Conservation (phyloP, 2,113 vertebrate species). For the Chaetops frenatus region DNA sequence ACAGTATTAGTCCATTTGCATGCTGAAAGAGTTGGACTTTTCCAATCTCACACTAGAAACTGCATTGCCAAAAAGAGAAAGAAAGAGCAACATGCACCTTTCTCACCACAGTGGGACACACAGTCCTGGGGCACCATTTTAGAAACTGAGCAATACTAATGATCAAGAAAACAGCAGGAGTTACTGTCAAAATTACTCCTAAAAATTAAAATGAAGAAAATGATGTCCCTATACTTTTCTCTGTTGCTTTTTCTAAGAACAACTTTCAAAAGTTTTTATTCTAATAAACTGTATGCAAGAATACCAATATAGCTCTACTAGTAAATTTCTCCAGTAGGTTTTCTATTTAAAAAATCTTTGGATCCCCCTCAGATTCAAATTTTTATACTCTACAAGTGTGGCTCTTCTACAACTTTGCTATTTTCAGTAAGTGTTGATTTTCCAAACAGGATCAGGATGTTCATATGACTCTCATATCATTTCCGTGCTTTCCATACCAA, state of each 20-base stretch:
- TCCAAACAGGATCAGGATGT: background rate
- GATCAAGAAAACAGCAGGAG: background rate
- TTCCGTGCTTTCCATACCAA: background rate
- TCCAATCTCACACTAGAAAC: background rate
- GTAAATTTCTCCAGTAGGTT: background rate
- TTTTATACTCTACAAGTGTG: background rate
- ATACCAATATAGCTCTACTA: background rate
- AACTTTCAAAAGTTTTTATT: background rate
- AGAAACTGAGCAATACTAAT: background rate
- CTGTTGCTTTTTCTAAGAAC: background rate
- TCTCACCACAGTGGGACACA: background rate
- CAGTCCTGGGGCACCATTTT: background rate
- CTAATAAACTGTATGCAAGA: background rate
- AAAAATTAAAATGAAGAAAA: background rate
- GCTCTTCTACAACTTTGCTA: background rate
- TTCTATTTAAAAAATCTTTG: background rate
- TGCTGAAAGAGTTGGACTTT: background rate
- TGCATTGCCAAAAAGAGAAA: background rate
- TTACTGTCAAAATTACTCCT: background rate
- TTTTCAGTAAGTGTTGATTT: background rate
- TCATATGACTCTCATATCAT: background rate
- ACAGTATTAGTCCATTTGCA: background rate
- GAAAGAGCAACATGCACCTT: background rate
- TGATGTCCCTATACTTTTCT: background rate
- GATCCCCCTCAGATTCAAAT: background rate